Percentiles rank a stretch among this genome's conserved stretches.
phyloP scores from a whole-genome alignment of 2,888 invertebrate genomes.

The Toxonevra muliebris region DNA sequence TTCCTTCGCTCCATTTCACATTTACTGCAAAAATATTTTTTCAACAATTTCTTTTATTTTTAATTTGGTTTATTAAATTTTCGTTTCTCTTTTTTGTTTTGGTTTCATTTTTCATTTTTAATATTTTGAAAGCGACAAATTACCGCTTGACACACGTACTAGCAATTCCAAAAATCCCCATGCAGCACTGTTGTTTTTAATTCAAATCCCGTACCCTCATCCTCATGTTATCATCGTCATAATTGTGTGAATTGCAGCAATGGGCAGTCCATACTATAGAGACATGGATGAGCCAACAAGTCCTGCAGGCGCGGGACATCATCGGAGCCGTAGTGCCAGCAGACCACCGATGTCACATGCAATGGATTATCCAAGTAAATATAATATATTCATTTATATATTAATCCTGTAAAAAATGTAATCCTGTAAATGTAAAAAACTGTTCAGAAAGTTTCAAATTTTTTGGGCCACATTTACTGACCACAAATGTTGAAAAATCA shows the following conservation, averaged over 20 bases:
- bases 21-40: neutral
- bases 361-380: slow-evolving; percentile 69
- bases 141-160: slow-evolving; percentile 53
- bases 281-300: slow-evolving; percentile 86
- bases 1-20: slow-evolving; percentile 19
- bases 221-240: slow-evolving; percentile 67
- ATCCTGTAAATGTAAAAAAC: neutral
- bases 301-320: slow-evolving; percentile 85
- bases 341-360: slow-evolving; percentile 72
- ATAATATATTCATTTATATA: slow-evolving; percentile 4
- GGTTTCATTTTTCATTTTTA: slow-evolving; percentile 32
- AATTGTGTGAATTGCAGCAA: slow-evolving; percentile 65
- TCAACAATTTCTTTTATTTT: slow-evolving; percentile 24
- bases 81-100: slow-evolving; percentile 22
- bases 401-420: neutral
- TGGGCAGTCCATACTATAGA: slow-evolving; percentile 75
- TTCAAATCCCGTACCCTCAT: slow-evolving; percentile 55
- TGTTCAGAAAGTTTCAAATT: neutral
- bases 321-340: slow-evolving; percentile 83
- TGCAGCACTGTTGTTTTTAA: slow-evolving; percentile 45
- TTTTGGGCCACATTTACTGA: too few species aligned
- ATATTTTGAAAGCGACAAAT: slow-evolving; percentile 50
- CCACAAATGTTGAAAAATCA: too few species aligned
- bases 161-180: slow-evolving; percentile 50
- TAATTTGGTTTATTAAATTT: slow-evolving; percentile 31